These are phyloP conservation scores for Bilobella aurantiaca DNA, from an alignment of 1,140 invertebrate species.

Conservation along the genomic window DNA sequence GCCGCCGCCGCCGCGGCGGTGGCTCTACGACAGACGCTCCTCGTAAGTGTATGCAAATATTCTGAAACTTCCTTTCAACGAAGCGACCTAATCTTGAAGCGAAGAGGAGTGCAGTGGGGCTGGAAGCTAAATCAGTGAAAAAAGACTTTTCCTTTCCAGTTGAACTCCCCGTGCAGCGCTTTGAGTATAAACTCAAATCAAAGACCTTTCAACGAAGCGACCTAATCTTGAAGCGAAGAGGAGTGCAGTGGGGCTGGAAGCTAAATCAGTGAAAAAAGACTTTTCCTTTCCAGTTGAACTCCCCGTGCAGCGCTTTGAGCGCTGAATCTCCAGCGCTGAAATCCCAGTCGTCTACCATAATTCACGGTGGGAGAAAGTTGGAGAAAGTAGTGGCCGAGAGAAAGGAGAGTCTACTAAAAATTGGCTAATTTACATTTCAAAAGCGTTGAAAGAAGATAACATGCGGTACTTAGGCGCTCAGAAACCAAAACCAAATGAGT, in stretches of 20 bases:
- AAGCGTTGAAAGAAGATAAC: slow-evolving; percentile 15
- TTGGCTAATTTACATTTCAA: slow-evolving; percentile 19
- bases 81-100: background rate
- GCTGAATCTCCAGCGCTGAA: no score
- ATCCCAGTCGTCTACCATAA: no score
- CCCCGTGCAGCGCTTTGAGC: background rate
- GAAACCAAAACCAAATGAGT: slow-evolving; percentile 17
- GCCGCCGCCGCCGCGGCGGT: no score
- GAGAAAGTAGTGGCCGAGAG: no score
- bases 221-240: background rate
- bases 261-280: background rate
- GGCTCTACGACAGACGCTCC: slow-evolving; percentile 4
- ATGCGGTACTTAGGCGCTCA: slow-evolving; percentile 10
- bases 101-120: background rate
- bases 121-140: background rate
- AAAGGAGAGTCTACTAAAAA: background rate
- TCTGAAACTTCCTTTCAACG: no score
- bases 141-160: background rate
- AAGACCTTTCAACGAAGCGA: no score
- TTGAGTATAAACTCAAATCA: background rate
- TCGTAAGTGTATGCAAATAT: background rate
- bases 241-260: background rate
- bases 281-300: background rate
- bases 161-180: background rate
- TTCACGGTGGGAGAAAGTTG: no score